Base-by-base conservation (phyloP, 2,888 invertebrate species). In the Drosophila mayaguana region DNA sequence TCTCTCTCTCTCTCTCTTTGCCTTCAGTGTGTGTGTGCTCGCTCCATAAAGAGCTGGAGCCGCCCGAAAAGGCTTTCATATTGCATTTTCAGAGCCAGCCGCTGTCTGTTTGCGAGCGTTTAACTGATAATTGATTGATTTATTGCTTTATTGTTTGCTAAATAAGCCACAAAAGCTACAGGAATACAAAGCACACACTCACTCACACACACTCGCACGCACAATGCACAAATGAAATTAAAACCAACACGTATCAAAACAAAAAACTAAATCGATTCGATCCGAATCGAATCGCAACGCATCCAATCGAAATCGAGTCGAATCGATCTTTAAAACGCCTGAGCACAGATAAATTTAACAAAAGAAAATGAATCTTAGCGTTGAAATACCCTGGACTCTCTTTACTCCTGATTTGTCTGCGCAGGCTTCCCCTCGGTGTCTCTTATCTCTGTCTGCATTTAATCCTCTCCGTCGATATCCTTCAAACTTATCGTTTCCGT, bases 131-230 rank as follows among this genome's bases (percentile, higher is more conserved):
- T 84, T 86, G 86, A 86, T 89, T 86, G 86, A 86, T 86, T 86
- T 86, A 86, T 86, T 86, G 88, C 82, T 87, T 89, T 86, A 86
- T 89, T 86, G 86, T 86, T 89, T 86, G 88, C 88, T 84, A 87
- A 86, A 81, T 87, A 76, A 83, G 83, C 76, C 78, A 77, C 68
- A 77, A 67, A 55, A 61, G 53, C 54, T 40, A 40, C 22, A 54
- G 11, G 11, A 51, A 48, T 42, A 60, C 22, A 32, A 38, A 54
- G 46, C 38, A 38, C n/a, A 20, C 65, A 53, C 43, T 43, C 25
- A 22, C 45, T 4, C 46, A 16, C 46, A 45, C 45, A 54, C 25
- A 34, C 40, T 42, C 34, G 36, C 45, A 48, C 38, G 34, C 43
- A 57, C 34, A 69, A 42, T 45, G 55, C 50, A 62, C 12, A 45